These are phyloP conservation scores for Thamnophis sirtalis DNA, from an alignment of 2,113 vertebrate genomes.

Conservation along the genomic window DNA sequence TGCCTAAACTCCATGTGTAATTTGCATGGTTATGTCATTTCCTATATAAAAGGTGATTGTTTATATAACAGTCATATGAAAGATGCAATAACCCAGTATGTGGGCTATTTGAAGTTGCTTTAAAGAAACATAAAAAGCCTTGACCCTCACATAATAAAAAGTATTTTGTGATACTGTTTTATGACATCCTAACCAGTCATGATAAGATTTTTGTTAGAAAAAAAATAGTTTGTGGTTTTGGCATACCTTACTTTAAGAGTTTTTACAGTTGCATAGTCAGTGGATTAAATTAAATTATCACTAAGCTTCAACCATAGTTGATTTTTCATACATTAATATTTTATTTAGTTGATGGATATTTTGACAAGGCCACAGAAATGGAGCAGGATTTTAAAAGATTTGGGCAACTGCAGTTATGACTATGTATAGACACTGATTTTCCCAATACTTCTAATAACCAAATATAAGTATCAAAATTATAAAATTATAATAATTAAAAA, in stretches of 20 bases:
- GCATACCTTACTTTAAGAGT: constrained; percentile 45
- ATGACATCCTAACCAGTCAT: constrained; percentile 62
- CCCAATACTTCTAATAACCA: not conserved
- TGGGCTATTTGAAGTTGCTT: constrained; percentile 69
- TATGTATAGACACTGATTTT: not conserved
- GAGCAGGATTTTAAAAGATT: not conserved
- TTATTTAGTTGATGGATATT: not conserved
- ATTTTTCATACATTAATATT: not conserved
- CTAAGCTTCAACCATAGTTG: constrained; percentile 20
- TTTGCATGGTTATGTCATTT: constrained; percentile 81
- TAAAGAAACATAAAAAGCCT: constrained; percentile 67
- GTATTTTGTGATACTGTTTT: constrained; percentile 70
- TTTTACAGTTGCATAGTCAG: constrained; percentile 52
- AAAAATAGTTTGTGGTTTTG: constrained; percentile 38
- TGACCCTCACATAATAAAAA: constrained; percentile 69
- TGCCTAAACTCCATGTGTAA: constrained; percentile 73
- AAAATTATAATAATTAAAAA: not conserved
- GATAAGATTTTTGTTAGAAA: constrained; percentile 49
- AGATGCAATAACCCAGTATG: constrained; percentile 64
- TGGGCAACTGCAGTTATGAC: not conserved
- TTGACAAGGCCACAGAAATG: not conserved
- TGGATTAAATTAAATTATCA: constrained; percentile 32
- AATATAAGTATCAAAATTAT: not conserved
- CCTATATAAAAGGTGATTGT: constrained; percentile 76
- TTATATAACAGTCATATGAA: constrained; percentile 69